Base-by-base conservation (phyloP, 2,888 invertebrate species). In the Opisthograptis luteolata region DNA sequence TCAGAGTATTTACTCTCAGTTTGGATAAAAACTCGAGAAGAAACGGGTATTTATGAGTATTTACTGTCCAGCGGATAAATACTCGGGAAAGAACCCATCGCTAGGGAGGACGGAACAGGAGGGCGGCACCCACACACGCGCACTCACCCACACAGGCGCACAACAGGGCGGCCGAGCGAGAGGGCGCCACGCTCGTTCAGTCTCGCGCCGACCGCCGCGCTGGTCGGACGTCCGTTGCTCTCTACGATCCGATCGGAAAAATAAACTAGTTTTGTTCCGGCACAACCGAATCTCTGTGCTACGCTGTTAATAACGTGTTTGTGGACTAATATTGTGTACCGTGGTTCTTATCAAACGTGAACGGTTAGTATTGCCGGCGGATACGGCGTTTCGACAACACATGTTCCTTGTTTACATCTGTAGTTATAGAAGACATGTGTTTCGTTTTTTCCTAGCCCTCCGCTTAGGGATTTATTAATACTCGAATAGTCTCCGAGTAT, bases 251-350 rank as follows among this genome's bases (percentile, higher is more conserved):
- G 78, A 78, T 78, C 81, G 81, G 77, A 77, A 84, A 82, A 81
- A 86, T 84, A 85, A 87, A 88, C 86, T 87, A 87, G 88, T 90
- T 87, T 83, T 81, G 79, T 84, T 84, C 81, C 83, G 83, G 76
- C 83, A 78, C 79, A 64, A 76, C 76, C 76, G 76, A 75, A 76
- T 76, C 76, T 70, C 80, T 86, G 86, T 78, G 78, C 70, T 57
- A 51, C 72, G 67, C 71, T 74, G 70, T 69, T 72, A 73, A 78
- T 79, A 67, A 79, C 76, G 79, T 84, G 81, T 70, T 77, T 84
- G 85, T 85, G 87, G 81, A 86, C 85, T 72, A 72, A 71, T 81
- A 79, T 75, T 79, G 80, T 86, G 85, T 74, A 73, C 72, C 32
- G 75, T 79, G 80, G 68, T 76, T 75, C 75, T 77, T 82, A 73